Conservation (phyloP, 2,888 invertebrate species). For the Drosophila stalkeri region DNA sequence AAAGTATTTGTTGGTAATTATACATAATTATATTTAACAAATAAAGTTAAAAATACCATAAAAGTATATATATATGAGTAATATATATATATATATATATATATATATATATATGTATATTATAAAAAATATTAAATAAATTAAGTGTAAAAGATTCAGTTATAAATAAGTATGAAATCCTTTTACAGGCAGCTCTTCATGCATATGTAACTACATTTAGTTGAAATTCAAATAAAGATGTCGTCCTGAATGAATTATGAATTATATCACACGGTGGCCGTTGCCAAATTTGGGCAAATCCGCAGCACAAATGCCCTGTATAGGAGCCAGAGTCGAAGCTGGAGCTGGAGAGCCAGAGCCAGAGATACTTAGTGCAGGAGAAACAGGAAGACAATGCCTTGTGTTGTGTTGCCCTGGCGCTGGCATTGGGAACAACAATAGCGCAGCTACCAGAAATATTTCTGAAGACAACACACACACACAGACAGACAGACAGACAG, state of each 20-base stretch:
- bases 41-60: too few relatives aligned
- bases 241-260: constrained; percentile 78
- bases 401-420: constrained; percentile 51
- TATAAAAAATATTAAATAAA: neutral
- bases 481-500: too few relatives aligned
- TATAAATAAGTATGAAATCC: neutral
- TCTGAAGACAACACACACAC: constrained; percentile 36
- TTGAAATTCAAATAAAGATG: constrained; percentile 76
- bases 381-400: constrained; percentile 47
- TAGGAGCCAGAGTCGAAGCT: constrained; percentile 32
- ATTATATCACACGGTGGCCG: constrained; percentile 74
- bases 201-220: neutral
- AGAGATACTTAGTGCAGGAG: constrained; percentile 15
- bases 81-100: too few relatives aligned
- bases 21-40: too few relatives aligned
- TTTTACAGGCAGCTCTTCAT: neutral
- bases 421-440: constrained; percentile 65
- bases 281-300: constrained; percentile 73
- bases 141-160: neutral
- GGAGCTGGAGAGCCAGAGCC: constrained; percentile 40
- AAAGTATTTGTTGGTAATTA: too few relatives aligned
- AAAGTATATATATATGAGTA: too few relatives aligned
- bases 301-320: constrained; percentile 30
- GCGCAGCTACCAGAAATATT: constrained; percentile 61
- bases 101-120: neutral